Conservation (phyloP, 2,888 invertebrate species). For the Acanthosoma haemorrhoidale region DNA sequence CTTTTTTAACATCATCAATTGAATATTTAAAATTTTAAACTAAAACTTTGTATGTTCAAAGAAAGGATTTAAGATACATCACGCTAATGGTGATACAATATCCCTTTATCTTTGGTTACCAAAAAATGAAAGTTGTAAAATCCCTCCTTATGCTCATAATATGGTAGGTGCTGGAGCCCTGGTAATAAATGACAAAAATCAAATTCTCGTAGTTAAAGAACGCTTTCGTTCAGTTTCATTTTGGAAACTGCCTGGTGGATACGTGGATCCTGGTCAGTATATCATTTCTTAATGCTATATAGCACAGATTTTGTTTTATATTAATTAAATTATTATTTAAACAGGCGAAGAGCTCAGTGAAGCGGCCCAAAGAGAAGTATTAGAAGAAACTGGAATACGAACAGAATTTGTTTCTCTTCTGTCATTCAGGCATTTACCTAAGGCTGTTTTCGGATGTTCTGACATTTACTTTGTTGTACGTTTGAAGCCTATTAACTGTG, state of each 20-base stretch:
- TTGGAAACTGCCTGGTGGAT: conserved; percentile 92
- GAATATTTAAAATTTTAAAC: too few relatives aligned
- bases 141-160: conserved; percentile 77
- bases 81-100: conserved; percentile 71
- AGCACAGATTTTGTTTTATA: background rate
- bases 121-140: conserved; percentile 54
- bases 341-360: conserved; percentile 75
- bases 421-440: conserved; percentile 71
- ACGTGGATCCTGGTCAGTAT: conserved; percentile 70
- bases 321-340: background rate
- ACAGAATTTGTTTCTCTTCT: conserved; percentile 70
- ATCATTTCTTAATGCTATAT: background rate
- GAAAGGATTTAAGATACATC: conserved; percentile 81
- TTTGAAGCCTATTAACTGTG: conserved; percentile 54
- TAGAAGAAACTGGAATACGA: conserved; percentile 82
- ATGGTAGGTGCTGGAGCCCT: conserved; percentile 79
- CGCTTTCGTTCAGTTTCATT: conserved; percentile 55
- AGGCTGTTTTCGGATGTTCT: conserved; percentile 71
- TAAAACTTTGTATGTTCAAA: conserved; percentile 45
- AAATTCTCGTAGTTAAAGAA: conserved; percentile 78
- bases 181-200: conserved; percentile 61
- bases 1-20: too few relatives aligned
- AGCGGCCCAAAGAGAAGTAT: conserved; percentile 78
- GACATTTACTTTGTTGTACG: conserved; percentile 79
- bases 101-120: conserved; percentile 80